These are phyloP conservation scores for Siniperca obscura DNA, from an alignment of 2,797 vertebrate species.

Conservation along the genomic window DNA sequence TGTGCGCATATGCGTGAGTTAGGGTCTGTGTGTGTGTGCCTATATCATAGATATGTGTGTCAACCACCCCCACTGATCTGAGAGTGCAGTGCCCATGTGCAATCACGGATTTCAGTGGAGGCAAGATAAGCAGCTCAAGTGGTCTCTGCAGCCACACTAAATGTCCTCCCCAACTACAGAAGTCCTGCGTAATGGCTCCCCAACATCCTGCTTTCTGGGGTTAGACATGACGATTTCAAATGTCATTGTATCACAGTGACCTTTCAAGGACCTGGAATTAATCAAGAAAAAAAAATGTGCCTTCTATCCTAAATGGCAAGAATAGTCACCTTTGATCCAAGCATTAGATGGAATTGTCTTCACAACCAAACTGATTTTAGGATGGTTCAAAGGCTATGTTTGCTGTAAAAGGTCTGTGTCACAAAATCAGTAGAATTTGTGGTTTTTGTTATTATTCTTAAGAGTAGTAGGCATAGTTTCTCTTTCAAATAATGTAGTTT, in stretches of 20 bases:
- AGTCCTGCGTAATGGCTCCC: slow-evolving; percentile 66
- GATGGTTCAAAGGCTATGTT: slow-evolving; percentile 12
- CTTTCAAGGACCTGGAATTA: slow-evolving; percentile 80
- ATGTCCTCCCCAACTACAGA: slow-evolving; percentile 39
- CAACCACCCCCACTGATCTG: slow-evolving; percentile 49
- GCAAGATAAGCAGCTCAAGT: slow-evolving; percentile 55
- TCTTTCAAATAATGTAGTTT: neutral
- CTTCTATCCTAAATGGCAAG: slow-evolving; percentile 74
- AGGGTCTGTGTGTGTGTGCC: slow-evolving; percentile 22
- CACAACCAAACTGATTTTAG: slow-evolving; percentile 30
- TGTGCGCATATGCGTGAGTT: slow-evolving; percentile 3
- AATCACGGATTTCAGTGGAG: slow-evolving; percentile 57
- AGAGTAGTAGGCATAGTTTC: neutral
- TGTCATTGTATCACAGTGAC: slow-evolving; percentile 78
- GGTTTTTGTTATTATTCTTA: neutral
- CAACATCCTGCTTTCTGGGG: slow-evolving; percentile 51
- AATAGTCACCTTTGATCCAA: slow-evolving; percentile 71
- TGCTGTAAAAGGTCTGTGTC: slow-evolving; percentile 16
- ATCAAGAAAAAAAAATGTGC: slow-evolving; percentile 71
- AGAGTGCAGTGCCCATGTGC: slow-evolving; percentile 41
- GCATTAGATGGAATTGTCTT: slow-evolving; percentile 48
- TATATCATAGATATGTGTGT: slow-evolving; percentile 58
- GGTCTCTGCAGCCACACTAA: slow-evolving; percentile 46
- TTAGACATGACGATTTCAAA: slow-evolving; percentile 78
- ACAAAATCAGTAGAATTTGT: neutral